A percentile compares a stretch with the other conserved stretches of the same genome.
phyloP scores from a whole-genome alignment of 2,113 vertebrate genomes.

The Noctilio leporinus region DNA sequence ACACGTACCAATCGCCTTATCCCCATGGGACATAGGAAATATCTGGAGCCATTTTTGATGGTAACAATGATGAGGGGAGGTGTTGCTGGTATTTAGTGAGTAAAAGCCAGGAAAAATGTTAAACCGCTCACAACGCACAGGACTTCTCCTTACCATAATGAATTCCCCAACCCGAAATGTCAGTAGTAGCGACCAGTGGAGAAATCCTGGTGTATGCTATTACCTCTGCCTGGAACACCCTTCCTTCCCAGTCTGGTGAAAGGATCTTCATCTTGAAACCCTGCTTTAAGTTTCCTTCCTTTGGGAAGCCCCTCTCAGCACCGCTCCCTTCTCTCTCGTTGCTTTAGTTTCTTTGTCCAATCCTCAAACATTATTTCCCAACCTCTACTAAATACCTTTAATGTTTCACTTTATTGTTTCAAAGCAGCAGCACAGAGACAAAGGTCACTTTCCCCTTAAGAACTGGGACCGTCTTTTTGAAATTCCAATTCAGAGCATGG shows the following conservation, averaged over 20 bases:
- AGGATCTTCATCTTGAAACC: not conserved
- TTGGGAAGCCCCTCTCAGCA: not conserved
- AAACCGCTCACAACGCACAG: not conserved
- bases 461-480: not conserved
- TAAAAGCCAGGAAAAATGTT: not conserved
- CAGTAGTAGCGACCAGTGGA: not conserved
- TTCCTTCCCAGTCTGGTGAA: not conserved
- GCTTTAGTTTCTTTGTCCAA: not conserved
- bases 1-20: not conserved
- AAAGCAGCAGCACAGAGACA: not conserved
- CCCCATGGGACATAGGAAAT: not conserved
- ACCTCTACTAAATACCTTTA: not conserved
- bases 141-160: not conserved
- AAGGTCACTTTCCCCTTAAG: not conserved
- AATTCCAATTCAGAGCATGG: not conserved
- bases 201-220: not conserved
- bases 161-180: not conserved
- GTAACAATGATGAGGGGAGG: not conserved
- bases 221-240: not conserved
- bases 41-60: not conserved
- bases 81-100: not conserved
- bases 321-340: not conserved
- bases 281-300: not conserved
- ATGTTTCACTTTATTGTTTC: not conserved
- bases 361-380: not conserved